Percentiles rank a stretch among this genome's conserved stretches.
Conservation (phyloP, 1,140 invertebrate species). For the Temnothorax nylanderi region DNA sequence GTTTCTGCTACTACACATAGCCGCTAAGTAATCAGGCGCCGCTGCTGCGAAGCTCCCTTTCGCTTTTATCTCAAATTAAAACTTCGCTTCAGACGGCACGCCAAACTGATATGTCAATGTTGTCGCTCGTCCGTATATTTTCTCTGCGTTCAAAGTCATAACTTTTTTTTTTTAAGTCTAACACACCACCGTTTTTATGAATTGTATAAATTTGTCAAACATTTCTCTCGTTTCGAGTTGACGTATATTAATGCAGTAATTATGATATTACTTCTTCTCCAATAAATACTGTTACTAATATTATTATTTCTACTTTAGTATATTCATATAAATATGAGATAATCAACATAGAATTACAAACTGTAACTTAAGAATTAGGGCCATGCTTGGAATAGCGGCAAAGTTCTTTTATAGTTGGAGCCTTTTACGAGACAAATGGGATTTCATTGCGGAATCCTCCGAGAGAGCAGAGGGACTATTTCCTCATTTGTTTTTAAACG, state of each 20-base stretch:
- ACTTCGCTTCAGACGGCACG: conserved; percentile 45
- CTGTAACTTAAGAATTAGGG: not conserved
- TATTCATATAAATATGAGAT: not conserved
- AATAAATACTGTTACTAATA: not conserved
- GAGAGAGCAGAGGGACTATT: not conserved
- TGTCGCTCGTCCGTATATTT: conserved; percentile 6
- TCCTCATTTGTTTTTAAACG: conserved; percentile 9
- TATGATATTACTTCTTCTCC: no score
- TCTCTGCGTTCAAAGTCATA: not conserved
- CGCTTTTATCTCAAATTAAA: conserved; percentile 75
- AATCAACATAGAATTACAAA: not conserved
- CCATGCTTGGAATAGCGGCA: not conserved
- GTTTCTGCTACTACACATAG: conserved; percentile 28
- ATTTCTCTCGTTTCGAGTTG: not conserved
- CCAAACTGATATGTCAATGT: conserved; percentile 46
- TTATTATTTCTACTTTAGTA: not conserved
- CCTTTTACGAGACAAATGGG: conserved; percentile 10
- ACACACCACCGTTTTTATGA: not conserved
- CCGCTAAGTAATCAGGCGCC: conserved; percentile 57
- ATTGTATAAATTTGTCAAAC: not conserved
- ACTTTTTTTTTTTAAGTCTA: not conserved
- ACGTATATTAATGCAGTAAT: not conserved
- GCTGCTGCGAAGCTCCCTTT: conserved; percentile 32
- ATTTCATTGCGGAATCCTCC: not conserved
- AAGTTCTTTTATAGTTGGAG: not conserved